Evolutionary conservation across 2,888 invertebrate genomes (phyloP), one percentile per base, ranked within the genome.

Genomic region (Heliconius charithonia): DNA sequence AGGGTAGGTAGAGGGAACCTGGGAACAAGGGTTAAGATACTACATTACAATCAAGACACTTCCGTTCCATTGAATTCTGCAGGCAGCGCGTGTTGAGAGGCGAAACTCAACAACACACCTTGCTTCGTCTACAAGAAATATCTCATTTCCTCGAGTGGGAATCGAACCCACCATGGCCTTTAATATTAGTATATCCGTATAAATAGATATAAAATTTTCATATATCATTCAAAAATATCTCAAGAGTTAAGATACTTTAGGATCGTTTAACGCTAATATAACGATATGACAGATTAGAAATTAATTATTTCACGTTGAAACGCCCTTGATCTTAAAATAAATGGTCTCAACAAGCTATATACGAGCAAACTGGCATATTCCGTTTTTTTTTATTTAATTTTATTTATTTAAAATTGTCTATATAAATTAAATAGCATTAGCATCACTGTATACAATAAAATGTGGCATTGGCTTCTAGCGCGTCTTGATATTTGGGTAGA

Each of bases 281-380:
- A 69, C 41, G 69, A 41, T 41, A 25, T 25, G 69, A 16, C 41
- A 69, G 69, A 41, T 69, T 41, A 25, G 41, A 69, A 69, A 41
- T 16, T 37, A 69, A 69, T 69, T 69, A 41, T 25, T 69, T 25
- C 16, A 69, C 41, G 7, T 69, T 6, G 67, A 41, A 67, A 67
- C 7, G 41, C 41, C 37, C 67, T 69, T 69, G 69, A 41, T 69
- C 69, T 41, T 41, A 69, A 41, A 41, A 41, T 41, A 67, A 67
- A 69, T 41, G 7, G 3, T 69, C 41, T 69, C 25, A 3, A 69
- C 41, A 25, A 41, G 3, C n/a, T 37, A 25, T 16, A 63, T 25
- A 25, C 12, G 10, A 22, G 32, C 37, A 67, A 67, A 67, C n/a
- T 37, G 67, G 67, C 13, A 37, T 67, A 41, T 37, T 13, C 16